phyloP scores from a whole-genome alignment of 2,888 invertebrate species.

The Epinotia bilunana region DNA sequence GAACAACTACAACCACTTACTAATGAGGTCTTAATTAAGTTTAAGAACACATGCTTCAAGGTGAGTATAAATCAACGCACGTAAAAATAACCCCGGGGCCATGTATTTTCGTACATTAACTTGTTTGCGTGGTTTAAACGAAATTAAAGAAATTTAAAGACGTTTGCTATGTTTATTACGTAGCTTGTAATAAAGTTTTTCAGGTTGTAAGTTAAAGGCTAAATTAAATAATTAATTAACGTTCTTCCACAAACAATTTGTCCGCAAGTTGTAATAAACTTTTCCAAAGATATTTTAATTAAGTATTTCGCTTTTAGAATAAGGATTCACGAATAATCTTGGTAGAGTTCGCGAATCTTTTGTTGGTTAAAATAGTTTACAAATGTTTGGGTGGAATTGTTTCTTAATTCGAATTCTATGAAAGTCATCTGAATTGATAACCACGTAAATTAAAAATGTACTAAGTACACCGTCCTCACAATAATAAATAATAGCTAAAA shows the following conservation, averaged over 20 bases:
- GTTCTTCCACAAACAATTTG: conserved; percentile 1
- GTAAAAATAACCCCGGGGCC: too few species aligned
- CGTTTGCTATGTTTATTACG: not conserved
- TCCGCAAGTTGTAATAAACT: conserved; percentile 8
- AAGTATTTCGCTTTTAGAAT: conserved; percentile 8
- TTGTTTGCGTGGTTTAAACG: too few species aligned
- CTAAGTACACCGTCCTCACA: too few species aligned
- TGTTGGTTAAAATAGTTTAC: conserved; percentile 15
- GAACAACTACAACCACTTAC: too few species aligned
- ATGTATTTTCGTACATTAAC: too few species aligned
- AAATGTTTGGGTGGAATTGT: not conserved
- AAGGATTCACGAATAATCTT: conserved; percentile 16
- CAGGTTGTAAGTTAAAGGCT: not conserved
- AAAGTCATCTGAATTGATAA: too few species aligned
- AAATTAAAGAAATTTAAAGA: too few species aligned
- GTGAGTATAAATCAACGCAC: too few species aligned
- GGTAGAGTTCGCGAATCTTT: conserved; percentile 2
- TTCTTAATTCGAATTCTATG: not conserved
- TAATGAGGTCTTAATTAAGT: too few species aligned
- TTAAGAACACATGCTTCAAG: too few species aligned
- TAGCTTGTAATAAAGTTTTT: not conserved
- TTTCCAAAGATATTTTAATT: conserved; percentile 33
- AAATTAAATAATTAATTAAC: conserved; percentile 16
- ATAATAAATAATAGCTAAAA: too few species aligned
- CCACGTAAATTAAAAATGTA: too few species aligned